Evolutionary conservation across 2,797 vertebrate genomes (phyloP).

Genomic region (Sebastes cheni): DNA sequence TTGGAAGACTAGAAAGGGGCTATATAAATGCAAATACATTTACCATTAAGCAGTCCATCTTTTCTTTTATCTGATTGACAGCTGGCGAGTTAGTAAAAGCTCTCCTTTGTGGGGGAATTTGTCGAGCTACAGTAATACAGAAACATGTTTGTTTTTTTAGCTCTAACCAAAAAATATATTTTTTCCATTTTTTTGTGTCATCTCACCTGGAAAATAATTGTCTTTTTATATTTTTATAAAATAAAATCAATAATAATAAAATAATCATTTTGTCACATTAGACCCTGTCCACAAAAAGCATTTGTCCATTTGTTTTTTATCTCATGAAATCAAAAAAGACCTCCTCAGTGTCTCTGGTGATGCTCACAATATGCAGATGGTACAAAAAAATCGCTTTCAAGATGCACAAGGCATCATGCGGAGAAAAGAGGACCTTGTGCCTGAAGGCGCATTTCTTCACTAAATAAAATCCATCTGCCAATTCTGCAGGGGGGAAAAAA

Average conservation of each 20-base stretch:
- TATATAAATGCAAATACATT: too few species aligned
- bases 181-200: not conserved
- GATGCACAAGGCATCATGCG: slow-evolving; percentile 23
- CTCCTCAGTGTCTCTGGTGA: not conserved
- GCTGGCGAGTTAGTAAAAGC: not conserved
- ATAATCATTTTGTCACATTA: not conserved
- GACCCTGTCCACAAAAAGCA: not conserved
- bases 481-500: slow-evolving; percentile 17
- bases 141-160: not conserved
- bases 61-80: not conserved
- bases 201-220: not conserved
- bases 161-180: not conserved
- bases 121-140: not conserved
- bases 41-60: too few species aligned
- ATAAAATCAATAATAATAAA: too few species aligned
- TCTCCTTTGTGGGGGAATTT: not conserved
- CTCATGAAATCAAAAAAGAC: slow-evolving; percentile 5
- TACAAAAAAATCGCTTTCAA: slow-evolving; percentile 8
- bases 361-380: slow-evolving; percentile 36
- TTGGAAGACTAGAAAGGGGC: too few species aligned
- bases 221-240: too few species aligned
- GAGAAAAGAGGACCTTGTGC: slow-evolving; percentile 20
- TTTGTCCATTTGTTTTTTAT: not conserved
- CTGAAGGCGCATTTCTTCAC: slow-evolving; percentile 26
- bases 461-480: slow-evolving; percentile 53